Evolutionary conservation across 2,113 vertebrate species (phyloP).

Genomic region (Sturnira hondurensis): DNA sequence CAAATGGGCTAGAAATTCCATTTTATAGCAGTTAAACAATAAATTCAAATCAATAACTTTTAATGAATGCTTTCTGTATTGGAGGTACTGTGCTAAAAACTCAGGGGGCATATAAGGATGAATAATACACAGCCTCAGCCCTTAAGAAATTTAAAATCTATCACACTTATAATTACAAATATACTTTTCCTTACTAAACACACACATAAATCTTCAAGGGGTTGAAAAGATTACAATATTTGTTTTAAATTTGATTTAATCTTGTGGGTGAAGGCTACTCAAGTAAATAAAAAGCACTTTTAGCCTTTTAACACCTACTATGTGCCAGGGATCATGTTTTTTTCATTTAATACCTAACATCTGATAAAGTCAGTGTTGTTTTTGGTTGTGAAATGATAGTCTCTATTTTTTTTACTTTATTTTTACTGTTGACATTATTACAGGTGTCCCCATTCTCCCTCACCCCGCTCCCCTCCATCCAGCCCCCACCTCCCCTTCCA

Average conservation of each 20-base stretch:
- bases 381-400: not conserved
- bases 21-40: constrained; percentile 1
- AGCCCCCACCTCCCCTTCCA: too few species aligned
- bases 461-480: too few species aligned
- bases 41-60: not conserved
- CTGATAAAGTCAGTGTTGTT: not conserved
- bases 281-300: not conserved
- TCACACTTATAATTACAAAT: not conserved
- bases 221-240: constrained; percentile 18
- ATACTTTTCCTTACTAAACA: not conserved
- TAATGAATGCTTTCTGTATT: not conserved
- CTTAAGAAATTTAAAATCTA: constrained; percentile 31
- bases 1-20: not conserved
- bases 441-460: too few species aligned
- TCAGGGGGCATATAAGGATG: not conserved
- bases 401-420: not conserved
- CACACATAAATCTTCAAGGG: not conserved
- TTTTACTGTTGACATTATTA: too few species aligned
- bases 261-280: not conserved
- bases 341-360: not conserved
- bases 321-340: not conserved
- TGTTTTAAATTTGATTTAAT: constrained; percentile 32
- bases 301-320: not conserved
- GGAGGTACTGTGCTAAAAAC: not conserved
- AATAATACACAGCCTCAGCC: not conserved